Evolutionary conservation across 2,113 vertebrate species (phyloP).

Genomic region (Leptodactylus fuscus): DNA sequence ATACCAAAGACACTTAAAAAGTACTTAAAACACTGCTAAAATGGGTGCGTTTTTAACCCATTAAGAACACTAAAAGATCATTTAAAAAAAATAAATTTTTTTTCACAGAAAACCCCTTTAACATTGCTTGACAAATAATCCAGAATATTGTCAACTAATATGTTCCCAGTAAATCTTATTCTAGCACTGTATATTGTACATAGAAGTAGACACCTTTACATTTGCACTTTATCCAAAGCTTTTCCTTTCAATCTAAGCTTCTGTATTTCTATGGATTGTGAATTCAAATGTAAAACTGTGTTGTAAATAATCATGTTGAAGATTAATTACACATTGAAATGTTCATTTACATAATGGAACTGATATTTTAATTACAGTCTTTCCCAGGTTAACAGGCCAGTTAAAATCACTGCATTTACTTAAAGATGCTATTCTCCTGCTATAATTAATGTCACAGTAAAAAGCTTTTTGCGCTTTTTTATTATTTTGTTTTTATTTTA

Average conservation of each 20-base stretch:
- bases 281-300: not conserved
- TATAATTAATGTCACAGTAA: conserved; percentile 15
- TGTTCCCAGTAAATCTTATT: not conserved
- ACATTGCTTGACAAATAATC: too few relatives aligned
- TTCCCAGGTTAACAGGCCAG: conserved; percentile 20
- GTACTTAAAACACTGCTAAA: too few relatives aligned
- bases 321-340: conserved; percentile 15
- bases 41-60: too few relatives aligned
- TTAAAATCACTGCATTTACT: conserved; percentile 35
- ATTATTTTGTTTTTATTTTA: not conserved
- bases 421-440: not conserved
- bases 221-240: not conserved
- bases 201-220: not conserved
- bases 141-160: too few relatives aligned
- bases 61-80: too few relatives aligned
- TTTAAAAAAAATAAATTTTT: too few relatives aligned
- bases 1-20: too few relatives aligned
- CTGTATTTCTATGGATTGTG: conserved; percentile 11
- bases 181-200: too few relatives aligned
- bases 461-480: not conserved
- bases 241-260: not conserved
- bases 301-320: conserved; percentile 20
- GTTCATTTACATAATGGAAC: conserved; percentile 28
- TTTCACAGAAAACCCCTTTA: too few relatives aligned
- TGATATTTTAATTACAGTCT: conserved; percentile 33